These are phyloP conservation scores for Opisthograptis luteolata DNA, from an alignment of 2,888 invertebrate species.

Conservation along the genomic window DNA sequence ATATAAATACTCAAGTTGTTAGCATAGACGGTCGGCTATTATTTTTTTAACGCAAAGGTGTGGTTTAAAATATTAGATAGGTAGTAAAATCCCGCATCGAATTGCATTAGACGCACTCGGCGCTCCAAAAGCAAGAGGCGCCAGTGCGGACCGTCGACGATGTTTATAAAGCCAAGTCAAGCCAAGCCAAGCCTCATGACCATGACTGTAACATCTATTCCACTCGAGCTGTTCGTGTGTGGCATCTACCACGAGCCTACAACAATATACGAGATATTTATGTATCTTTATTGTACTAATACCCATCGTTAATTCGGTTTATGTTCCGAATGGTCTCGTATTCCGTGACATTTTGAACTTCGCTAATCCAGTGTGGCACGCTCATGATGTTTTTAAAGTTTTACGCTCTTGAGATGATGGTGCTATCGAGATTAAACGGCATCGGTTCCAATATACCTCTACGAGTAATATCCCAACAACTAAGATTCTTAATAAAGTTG, in stretches of 20 bases:
- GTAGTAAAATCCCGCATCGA: conserved; percentile 64
- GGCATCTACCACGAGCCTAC: conserved; percentile 43
- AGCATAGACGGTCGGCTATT: conserved; percentile 31
- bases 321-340: conserved; percentile 35
- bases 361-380: conserved; percentile 32
- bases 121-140: conserved; percentile 46
- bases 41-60: conserved; percentile 43
- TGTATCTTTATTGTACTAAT: conserved; percentile 32
- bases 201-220: conserved; percentile 28
- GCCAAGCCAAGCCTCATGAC: too few species aligned
- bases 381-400: conserved; percentile 13
- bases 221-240: conserved; percentile 55
- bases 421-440: conserved; percentile 25
- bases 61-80: conserved; percentile 61
- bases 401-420: conserved; percentile 15
- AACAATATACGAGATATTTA: conserved; percentile 45
- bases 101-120: conserved; percentile 62
- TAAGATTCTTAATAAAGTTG: conserved; percentile 33
- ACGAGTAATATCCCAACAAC: conserved; percentile 23
- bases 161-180: conserved; percentile 31
- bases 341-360: conserved; percentile 34
- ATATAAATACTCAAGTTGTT: conserved; percentile 23
- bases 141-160: conserved; percentile 31
- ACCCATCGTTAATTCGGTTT: conserved; percentile 39
- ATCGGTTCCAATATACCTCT: conserved; percentile 18